These are phyloP conservation scores for Andrena marginata DNA, from an alignment of 2,888 invertebrate genomes.

Conservation along the genomic window DNA sequence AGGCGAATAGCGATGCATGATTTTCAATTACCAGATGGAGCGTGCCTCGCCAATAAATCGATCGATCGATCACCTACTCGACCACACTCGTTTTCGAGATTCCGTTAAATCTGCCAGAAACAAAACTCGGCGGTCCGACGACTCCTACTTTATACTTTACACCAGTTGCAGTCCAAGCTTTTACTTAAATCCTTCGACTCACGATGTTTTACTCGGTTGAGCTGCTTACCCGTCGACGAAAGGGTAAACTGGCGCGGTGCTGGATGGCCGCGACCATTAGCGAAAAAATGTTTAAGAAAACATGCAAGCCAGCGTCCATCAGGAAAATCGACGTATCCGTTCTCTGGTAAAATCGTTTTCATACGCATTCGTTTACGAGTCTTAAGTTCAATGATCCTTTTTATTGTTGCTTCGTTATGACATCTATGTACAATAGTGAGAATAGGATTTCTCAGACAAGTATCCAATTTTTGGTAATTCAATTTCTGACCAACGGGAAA, in stretches of 20 bases:
- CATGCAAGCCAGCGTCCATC: constrained; percentile 24
- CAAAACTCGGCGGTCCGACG: background rate
- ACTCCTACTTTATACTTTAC: constrained; percentile 2
- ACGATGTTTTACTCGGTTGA: constrained; percentile 68
- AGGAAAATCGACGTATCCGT: constrained; percentile 40
- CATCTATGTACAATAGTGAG: background rate
- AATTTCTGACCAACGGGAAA: no score
- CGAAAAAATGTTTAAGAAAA: constrained; percentile 57
- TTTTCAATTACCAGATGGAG: no score
- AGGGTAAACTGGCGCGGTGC: constrained; percentile 57
- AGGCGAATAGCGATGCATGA: no score
- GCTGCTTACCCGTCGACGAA: constrained; percentile 53
- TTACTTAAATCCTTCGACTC: background rate
- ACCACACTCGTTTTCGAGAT: background rate
- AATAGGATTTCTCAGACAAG: background rate
- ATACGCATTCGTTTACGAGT: background rate
- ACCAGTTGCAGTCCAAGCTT: background rate
- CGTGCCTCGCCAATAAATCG: no score
- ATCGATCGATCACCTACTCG: constrained; percentile 19
- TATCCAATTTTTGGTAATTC: no score
- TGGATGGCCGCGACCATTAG: constrained; percentile 72
- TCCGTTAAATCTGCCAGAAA: constrained; percentile 8
- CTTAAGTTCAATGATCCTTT: background rate
- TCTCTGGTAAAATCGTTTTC: constrained; percentile 54
- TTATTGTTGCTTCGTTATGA: background rate